Conservation (phyloP, 2,113 vertebrate genomes). For the Nycticryphes semicollaris region DNA sequence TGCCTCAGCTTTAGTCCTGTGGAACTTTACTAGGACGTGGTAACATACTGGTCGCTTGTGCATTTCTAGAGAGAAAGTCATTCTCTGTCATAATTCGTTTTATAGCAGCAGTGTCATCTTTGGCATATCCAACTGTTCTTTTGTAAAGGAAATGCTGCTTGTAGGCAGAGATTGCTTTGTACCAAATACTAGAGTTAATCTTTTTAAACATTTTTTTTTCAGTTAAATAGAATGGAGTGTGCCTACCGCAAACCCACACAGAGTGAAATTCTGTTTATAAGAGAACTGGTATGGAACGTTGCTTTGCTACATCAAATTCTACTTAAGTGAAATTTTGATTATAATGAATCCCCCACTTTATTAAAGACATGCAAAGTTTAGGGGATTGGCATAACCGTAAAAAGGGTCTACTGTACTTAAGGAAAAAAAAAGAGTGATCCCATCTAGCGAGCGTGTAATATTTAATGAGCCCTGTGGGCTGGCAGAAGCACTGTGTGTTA, state of each 20-base stretch:
- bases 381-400: neutral
- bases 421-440: neutral
- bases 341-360: neutral
- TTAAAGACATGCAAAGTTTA: neutral
- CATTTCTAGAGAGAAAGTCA: constrained; percentile 17
- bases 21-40: constrained; percentile 66
- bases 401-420: constrained; percentile 2
- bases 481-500: neutral
- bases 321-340: neutral
- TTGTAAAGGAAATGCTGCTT: neutral
- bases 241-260: neutral
- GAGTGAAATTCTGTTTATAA: neutral
- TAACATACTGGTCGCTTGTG: constrained; percentile 56
- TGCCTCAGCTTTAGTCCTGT: constrained; percentile 78
- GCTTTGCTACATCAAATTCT: neutral
- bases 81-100: neutral
- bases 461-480: constrained; percentile 16
- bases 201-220: neutral
- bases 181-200: neutral
- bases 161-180: neutral
- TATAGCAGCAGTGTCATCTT: neutral
- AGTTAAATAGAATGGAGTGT: neutral
- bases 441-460: neutral
- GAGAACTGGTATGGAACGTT: neutral
- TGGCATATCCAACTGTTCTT: neutral